Percentiles rank a stretch among this genome's conserved stretches.
These are phyloP conservation scores for Coreius guichenoti DNA, from an alignment of 2,797 vertebrate genomes.

Conservation along the genomic window DNA sequence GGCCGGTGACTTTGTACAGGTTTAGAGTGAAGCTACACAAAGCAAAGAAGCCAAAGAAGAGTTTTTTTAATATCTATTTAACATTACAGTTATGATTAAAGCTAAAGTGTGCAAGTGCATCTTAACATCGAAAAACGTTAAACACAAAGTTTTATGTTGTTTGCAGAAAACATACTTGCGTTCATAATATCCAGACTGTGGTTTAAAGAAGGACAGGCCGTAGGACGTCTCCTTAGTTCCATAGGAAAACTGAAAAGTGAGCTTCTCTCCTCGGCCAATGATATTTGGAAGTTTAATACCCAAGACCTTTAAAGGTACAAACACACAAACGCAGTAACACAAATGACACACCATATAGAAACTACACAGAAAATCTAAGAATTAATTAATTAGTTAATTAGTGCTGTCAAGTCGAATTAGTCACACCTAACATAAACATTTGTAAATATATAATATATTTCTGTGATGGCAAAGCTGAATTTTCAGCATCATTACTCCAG, in stretches of 20 bases:
- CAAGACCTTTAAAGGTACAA: constrained; percentile 80
- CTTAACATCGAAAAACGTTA: not conserved
- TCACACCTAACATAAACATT: no score
- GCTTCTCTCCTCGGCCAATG: constrained; percentile 92
- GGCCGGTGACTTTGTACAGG: constrained; percentile 94
- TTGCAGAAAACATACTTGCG: constrained; percentile 85
- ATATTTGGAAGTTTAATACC: constrained; percentile 94
- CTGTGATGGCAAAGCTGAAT: no score
- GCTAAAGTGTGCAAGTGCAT: not conserved
- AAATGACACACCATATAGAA: not conserved
- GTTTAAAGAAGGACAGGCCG: constrained; percentile 95
- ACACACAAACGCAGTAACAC: not conserved
- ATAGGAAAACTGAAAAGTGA: constrained; percentile 98
- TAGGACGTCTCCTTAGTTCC: constrained; percentile 98
- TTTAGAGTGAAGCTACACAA: constrained; percentile 86
- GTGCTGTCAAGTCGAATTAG: not conserved
- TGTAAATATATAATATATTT: no score
- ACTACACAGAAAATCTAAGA: not conserved
- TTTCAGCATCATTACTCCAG: no score
- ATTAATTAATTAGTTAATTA: not conserved
- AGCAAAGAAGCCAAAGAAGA: not conserved
- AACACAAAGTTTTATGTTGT: not conserved
- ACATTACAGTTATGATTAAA: not conserved
- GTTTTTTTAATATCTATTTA: not conserved
- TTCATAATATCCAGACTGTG: constrained; percentile 90